phyloP scores from a whole-genome alignment of 2,113 vertebrate species.

The Penelope pileata region DNA sequence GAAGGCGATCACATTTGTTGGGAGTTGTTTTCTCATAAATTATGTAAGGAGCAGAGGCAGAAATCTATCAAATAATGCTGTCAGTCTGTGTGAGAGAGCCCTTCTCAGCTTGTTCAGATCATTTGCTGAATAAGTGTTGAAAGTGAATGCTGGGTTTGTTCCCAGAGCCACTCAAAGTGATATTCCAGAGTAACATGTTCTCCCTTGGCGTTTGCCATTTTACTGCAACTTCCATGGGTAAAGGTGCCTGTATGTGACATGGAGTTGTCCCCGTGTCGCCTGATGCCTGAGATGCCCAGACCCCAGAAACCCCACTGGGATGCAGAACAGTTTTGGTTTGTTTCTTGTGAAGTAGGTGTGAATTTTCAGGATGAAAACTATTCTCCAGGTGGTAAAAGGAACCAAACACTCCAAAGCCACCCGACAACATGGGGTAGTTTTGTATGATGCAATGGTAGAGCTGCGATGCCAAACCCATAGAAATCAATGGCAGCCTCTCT shows the following conservation, averaged over 20 bases:
- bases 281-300: not conserved
- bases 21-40: conserved; percentile 6
- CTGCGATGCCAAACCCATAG: not conserved
- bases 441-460: too few species aligned
- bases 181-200: conserved; percentile 9
- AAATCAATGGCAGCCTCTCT: not conserved
- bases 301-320: not conserved
- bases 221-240: not conserved
- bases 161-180: conserved; percentile 23
- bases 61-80: not conserved
- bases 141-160: conserved; percentile 44
- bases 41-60: not conserved
- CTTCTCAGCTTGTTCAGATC: not conserved
- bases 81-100: not conserved
- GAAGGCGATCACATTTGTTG: not conserved
- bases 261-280: not conserved
- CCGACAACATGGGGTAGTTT: fast-evolving
- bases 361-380: not conserved
- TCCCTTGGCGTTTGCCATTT: not conserved
- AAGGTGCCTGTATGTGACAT: not conserved
- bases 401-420: not conserved
- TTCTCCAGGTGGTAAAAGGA: not conserved
- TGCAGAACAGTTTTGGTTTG: not conserved
- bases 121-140: conserved; percentile 22
- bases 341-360: not conserved